A percentile compares a stretch with the other conserved stretches of the same genome.
Conservation (phyloP, 2,113 vertebrate species). For the Nannobrachium achirus region DNA sequence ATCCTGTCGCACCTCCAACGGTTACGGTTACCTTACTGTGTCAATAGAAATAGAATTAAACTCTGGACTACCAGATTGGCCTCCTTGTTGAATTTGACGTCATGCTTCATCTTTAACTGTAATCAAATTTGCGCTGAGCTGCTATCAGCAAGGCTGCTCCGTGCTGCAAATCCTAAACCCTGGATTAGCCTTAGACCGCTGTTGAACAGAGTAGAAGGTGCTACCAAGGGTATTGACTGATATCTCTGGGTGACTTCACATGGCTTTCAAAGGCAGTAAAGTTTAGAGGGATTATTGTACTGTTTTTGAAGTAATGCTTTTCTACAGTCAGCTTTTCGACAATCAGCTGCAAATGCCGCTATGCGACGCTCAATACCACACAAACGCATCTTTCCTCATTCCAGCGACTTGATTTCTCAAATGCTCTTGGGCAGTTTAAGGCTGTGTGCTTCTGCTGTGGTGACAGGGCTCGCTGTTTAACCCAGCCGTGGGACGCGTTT, state of each 20-base stretch:
- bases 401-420: too few species aligned
- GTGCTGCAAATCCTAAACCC: neutral
- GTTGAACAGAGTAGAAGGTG: neutral
- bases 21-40: neutral
- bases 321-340: too few species aligned
- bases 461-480: too few species aligned
- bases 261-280: neutral
- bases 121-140: neutral
- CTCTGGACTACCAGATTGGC: neutral
- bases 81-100: neutral
- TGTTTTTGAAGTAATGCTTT: neutral
- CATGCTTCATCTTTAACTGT: neutral
- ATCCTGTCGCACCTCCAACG: neutral
- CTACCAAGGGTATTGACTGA: neutral
- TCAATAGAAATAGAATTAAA: slow-evolving; percentile 3
- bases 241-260: neutral
- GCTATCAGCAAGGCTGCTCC: too few species aligned
- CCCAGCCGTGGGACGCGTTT: too few species aligned
- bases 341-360: too few species aligned
- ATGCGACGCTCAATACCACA: too few species aligned
- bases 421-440: too few species aligned
- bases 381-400: too few species aligned
- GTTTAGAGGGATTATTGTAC: neutral
- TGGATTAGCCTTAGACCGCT: neutral
- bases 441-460: too few species aligned